A percentile compares a stretch with the other conserved stretches of the same genome.
Evolutionary conservation across 1,140 invertebrate species (phyloP).

Genomic region (Araneus ventricosus): DNA sequence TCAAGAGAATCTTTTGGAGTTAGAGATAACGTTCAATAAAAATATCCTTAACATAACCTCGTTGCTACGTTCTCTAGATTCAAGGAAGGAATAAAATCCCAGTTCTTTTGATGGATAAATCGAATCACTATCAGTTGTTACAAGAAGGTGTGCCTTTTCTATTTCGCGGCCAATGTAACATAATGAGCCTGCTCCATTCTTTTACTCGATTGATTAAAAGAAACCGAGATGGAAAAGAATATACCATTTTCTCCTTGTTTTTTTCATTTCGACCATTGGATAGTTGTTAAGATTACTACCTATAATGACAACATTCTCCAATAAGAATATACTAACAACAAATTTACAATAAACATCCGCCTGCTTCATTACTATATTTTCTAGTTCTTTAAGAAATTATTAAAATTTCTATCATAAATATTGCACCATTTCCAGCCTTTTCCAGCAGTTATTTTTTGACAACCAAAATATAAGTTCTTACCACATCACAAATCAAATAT

Average conservation of each 20-base stretch:
- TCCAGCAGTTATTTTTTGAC: too few relatives aligned
- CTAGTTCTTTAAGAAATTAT: too few relatives aligned
- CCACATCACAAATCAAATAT: too few relatives aligned
- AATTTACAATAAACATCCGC: too few relatives aligned
- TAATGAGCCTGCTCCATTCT: background rate
- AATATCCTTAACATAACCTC: background rate
- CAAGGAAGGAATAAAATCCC: background rate
- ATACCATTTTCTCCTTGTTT: background rate
- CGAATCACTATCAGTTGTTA: background rate
- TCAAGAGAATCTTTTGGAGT: background rate
- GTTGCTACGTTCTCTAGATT: background rate
- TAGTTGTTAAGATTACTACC: slow-evolving; percentile 35
- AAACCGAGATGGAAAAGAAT: background rate
- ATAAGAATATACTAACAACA: too few relatives aligned
- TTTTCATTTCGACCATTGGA: background rate
- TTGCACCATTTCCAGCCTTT: too few relatives aligned
- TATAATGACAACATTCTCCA: too few relatives aligned
- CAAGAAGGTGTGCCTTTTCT: background rate
- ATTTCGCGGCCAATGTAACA: slow-evolving; percentile 49
- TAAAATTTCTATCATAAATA: too few relatives aligned
- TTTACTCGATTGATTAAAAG: slow-evolving; percentile 49
- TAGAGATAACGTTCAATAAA: background rate
- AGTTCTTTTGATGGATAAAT: background rate
- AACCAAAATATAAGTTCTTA: too few relatives aligned
- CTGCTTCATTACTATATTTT: too few relatives aligned